Evolutionary conservation across 2,797 vertebrate genomes (phyloP).

Genomic region (Danio albolineatus): DNA sequence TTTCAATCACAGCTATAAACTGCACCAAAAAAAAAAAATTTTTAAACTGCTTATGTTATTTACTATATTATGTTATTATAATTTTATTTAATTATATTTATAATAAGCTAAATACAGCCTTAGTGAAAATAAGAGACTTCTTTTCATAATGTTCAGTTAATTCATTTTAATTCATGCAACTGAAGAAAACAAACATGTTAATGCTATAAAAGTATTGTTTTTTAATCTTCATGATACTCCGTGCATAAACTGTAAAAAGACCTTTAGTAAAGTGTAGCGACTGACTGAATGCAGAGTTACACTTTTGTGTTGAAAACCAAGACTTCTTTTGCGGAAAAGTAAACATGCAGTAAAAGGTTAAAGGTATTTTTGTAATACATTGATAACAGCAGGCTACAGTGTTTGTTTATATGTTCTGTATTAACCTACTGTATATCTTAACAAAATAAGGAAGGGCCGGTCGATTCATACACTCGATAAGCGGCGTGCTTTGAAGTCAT

Average conservation of each 20-base stretch:
- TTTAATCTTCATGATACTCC: too few relatives aligned
- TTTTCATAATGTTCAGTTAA: too few relatives aligned
- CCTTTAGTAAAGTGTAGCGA: not conserved
- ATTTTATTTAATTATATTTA: too few relatives aligned
- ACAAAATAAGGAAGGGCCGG: slow-evolving; percentile 56
- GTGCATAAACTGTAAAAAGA: too few relatives aligned
- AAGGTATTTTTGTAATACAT: slow-evolving; percentile 34
- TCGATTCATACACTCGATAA: slow-evolving; percentile 56
- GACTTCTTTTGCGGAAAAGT: slow-evolving; percentile 5
- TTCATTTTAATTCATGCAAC: not conserved
- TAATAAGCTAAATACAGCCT: too few relatives aligned
- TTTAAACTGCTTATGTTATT: too few relatives aligned
- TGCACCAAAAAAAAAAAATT: too few relatives aligned
- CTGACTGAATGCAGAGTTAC: not conserved
- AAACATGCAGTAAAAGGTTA: not conserved
- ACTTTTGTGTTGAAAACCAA: not conserved
- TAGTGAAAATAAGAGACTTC: too few relatives aligned
- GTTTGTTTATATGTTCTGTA: slow-evolving; percentile 54
- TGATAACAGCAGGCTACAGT: slow-evolving; percentile 29
- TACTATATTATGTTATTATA: too few relatives aligned
- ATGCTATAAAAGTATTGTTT: not conserved
- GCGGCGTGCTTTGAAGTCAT: slow-evolving; percentile 56
- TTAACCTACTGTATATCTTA: slow-evolving; percentile 51
- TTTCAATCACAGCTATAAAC: too few relatives aligned
- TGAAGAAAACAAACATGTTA: not conserved